Evolutionary conservation across 2,113 vertebrate species (phyloP), one percentile per base, ranked within the genome.

Genomic region (Paramormyrops kingsleyae): DNA sequence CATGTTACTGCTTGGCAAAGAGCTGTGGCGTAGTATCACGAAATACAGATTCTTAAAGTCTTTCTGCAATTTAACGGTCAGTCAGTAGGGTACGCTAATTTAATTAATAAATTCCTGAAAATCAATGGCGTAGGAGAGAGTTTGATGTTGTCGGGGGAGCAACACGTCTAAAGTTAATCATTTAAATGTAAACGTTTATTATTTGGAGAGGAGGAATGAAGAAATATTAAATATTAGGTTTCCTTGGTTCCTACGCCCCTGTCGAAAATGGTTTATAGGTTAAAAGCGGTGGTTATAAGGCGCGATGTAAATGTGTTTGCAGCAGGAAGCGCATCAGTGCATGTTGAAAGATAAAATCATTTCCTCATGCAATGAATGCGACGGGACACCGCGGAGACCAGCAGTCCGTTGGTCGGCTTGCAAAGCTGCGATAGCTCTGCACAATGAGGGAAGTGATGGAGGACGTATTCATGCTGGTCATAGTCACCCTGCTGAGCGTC

Each of bases 401-500:
- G 9, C 27, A 70, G n/a, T 70, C 62, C 27, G 62, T 70, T 4
- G 62, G n/a, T 31, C 13, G n/a, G 13, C 49, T 35, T 47, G 13
- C 24, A 49, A 12, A 87, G 85, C 0, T 52, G 49, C 47, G 24
- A 35, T 13, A 6, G 85, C 27, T 50, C 1, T 4, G 49, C 4
- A 7, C 2, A 2, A 94, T 62, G 91, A 98, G 98, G 98, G 96
- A 97, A n/a, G 92, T 96, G 7, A 89, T 98, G 93, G 97, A 97
- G 44, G 94, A 96, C 13, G 88, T 98, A 35, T 97, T 97, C 90
- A 95, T 98, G 15, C 91, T 99, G 19, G 97, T 94, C 91, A 94
- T 97, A 0, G 95, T 99, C 92, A 99, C 97, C 10, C 95, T 98
- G 84, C 90, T 99, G 93, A 99, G 98, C 0, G 97, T 96, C 0